Conservation (phyloP, 2,113 vertebrate species). For the Malurus melanocephalus region DNA sequence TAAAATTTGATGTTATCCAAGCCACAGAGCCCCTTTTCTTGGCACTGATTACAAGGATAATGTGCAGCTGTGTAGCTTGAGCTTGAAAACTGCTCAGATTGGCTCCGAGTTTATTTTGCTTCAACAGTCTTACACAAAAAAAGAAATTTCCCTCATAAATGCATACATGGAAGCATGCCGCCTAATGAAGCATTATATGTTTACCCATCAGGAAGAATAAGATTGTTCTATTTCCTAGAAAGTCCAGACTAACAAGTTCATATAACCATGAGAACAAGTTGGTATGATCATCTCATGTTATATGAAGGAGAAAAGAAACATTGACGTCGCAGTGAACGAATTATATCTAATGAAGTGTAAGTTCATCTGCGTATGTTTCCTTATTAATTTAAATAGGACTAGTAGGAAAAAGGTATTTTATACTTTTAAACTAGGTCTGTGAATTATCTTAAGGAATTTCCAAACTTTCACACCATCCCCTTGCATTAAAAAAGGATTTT, state of each 20-base stretch:
- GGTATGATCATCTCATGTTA: background rate
- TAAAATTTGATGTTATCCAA: background rate
- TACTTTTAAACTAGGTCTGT: background rate
- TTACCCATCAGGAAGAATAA: background rate
- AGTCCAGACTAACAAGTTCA: background rate
- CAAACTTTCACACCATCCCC: background rate
- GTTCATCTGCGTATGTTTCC: background rate
- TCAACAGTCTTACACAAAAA: background rate
- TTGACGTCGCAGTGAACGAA: background rate
- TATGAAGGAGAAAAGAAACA: background rate
- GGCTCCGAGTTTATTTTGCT: slow-evolving; percentile 9
- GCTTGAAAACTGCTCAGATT: background rate
- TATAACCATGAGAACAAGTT: background rate
- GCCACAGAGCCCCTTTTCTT: background rate
- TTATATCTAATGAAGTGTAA: background rate
- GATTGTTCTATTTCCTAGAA: background rate
- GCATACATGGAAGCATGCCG: background rate
- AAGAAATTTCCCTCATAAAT: background rate
- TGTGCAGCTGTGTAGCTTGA: background rate
- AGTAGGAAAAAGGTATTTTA: background rate
- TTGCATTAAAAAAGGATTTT: background rate
- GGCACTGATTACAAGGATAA: background rate
- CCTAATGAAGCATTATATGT: background rate
- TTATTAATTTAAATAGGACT: background rate
- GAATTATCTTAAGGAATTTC: background rate